Base-by-base conservation (phyloP, 2,113 vertebrate genomes). In the Bujurquina vittata region DNA sequence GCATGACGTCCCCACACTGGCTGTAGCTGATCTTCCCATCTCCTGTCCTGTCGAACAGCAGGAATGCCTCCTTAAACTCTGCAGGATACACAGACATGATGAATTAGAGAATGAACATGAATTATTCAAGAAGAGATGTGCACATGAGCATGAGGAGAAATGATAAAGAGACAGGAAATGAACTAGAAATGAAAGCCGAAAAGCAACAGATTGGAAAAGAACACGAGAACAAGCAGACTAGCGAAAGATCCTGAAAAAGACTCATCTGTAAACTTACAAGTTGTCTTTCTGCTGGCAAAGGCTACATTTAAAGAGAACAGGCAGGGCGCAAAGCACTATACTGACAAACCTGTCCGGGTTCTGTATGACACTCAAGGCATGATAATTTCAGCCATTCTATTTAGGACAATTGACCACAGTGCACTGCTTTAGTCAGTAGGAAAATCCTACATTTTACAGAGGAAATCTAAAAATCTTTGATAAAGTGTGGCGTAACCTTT, bases 51-150 rank as follows among this genome's bases (percentile, higher is more conserved):
- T 99, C 98, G 43, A 98, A 99, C 87, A 98, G 96, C 93, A 96
- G 95, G 95, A 99, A 99, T 1, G 97, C 97, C 87, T 99, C 98
- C 95, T 98, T 99, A 94, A 96, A 99, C 84, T 99, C 98, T 99
- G 93, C 22, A 81, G 52, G 57, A 55, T 72, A 83, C 43, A 89
- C 75, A 72, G 29, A 87, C 26, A 63, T 5, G 10, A 40, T 7
- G 1, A 58, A 60, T 84, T 75, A 90, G 67, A 46, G n/a, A 1
- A 43, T 11, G 9, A 22, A 22, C 12, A 40, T 10, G 4, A 67
- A 23, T 59, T 56, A 29, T 4, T 46, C 11, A 43, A 59, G 17
- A 57, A 20, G 11, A 80, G 37, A 52, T 35, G 35, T 18, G 58
- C 52, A 72, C 18, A 60, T 8, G 26, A 54, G 17, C 46, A 74